A percentile compares a stretch with the other conserved stretches of the same genome.
phyloP scores from a whole-genome alignment of 2,113 vertebrate species.

The Callipepla squamata region DNA sequence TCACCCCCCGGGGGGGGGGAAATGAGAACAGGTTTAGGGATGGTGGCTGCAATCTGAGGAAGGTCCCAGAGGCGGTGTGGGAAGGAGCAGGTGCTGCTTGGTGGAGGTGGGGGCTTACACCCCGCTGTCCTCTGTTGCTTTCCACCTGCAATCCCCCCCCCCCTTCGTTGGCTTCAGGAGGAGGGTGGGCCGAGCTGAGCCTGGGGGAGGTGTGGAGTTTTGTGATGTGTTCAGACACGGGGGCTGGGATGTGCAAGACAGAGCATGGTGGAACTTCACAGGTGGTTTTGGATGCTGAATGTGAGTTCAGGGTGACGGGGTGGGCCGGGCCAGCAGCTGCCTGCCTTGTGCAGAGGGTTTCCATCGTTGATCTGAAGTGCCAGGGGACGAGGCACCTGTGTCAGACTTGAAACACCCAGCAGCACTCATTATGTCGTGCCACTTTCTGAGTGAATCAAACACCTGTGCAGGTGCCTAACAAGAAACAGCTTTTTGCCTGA shows the following conservation, averaged over 20 bases:
- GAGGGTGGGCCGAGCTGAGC: background rate
- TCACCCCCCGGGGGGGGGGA: background rate
- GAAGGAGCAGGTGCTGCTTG: background rate
- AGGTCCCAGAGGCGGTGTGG: accelerated
- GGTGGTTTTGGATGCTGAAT: background rate
- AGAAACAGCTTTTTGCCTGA: slow-evolving; percentile 11
- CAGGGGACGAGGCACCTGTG: background rate
- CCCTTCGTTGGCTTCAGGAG: background rate
- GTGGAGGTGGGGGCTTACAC: background rate
- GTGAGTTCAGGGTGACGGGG: background rate
- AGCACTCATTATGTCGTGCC: background rate
- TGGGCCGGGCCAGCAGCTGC: background rate
- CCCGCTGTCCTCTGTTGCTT: background rate
- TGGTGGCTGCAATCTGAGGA: background rate
- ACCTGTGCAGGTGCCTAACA: slow-evolving; percentile 25
- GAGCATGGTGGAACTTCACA: background rate
- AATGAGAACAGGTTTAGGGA: background rate
- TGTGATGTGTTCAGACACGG: accelerated
- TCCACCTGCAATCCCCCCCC: background rate
- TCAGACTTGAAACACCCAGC: background rate
- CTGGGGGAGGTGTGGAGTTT: accelerated
- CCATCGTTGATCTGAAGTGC: background rate
- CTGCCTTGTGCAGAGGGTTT: background rate
- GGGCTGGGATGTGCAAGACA: background rate
- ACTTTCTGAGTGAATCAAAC: background rate